phyloP scores from a whole-genome alignment of 2,888 invertebrate genomes.

The Hydroisotoma schaefferi region DNA sequence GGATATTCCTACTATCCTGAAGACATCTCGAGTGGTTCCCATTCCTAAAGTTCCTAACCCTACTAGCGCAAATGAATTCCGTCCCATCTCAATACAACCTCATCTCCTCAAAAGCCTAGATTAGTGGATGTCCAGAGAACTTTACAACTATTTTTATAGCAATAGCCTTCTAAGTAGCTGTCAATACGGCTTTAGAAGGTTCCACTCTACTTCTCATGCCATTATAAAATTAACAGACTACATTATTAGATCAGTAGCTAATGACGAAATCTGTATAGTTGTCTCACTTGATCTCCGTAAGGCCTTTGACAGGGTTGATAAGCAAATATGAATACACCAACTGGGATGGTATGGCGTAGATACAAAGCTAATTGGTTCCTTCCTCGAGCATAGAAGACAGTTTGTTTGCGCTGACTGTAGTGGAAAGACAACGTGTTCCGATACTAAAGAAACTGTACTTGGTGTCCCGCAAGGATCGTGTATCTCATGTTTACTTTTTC shows the following conservation, averaged over 20 bases:
- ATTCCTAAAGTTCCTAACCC: constrained; percentile 5
- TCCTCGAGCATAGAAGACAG: not conserved
- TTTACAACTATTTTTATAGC: not conserved
- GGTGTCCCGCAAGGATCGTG: not conserved
- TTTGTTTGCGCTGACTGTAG: not conserved
- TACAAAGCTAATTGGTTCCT: not conserved
- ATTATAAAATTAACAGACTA: not conserved
- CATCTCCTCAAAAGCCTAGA: constrained; percentile 15
- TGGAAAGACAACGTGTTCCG: not conserved
- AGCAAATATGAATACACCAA: not conserved
- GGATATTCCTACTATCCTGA: constrained; percentile 10
- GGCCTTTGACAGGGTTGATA: not conserved
- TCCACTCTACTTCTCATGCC: not conserved
- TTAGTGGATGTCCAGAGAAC: constrained; percentile 9
- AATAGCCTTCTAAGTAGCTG: constrained; percentile 4
- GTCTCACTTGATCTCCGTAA: not conserved
- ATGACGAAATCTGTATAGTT: not conserved
- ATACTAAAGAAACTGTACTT: not conserved
- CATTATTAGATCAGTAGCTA: not conserved
- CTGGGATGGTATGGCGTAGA: not conserved
- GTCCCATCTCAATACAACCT: constrained; percentile 17
- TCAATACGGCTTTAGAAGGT: constrained; percentile 19
- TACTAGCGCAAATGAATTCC: constrained; percentile 1
- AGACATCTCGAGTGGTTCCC: constrained; percentile 12
- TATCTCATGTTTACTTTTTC: not conserved